Base-by-base conservation (phyloP, 2,888 invertebrate genomes). In the Ommatoiulus sabulosus region DNA sequence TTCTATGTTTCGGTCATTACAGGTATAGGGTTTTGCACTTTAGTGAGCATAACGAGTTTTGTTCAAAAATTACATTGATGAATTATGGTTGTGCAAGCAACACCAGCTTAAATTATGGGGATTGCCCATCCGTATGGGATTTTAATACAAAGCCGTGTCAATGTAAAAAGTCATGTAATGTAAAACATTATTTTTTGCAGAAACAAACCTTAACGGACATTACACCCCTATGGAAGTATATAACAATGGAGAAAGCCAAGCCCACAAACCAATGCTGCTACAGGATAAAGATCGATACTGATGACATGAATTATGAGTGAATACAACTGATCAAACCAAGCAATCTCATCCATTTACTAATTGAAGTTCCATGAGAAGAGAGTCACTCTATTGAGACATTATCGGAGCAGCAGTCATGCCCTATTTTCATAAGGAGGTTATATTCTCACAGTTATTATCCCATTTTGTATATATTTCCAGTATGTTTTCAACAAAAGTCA, bases 161-260 rank as follows among this genome's bases (percentile, higher is more conserved):
- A n/a, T n/a, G n/a, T n/a, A n/a, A n/a, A n/a, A n/a, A n/a, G n/a
- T n/a, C 15, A 80, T 35, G 35, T 35, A 24, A 80, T 80, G 8
- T 84, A 35, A 15, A 80, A 20, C 80, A 84, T 44, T 20, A 0
- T 44, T 52, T 20, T n/a, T 87, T 87, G 15, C 87, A 89, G 89
- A 89, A 46, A 87, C 89, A n/a, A 44, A 57, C 12, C 35, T 20
- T 17, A 89, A 89, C 43, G 89, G 89, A 44, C 89, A 89, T 84
- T 89, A 87, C 35, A 89, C 89, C 44, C 89, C 89, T 43, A 87
- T 89, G 89, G 89, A 89, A 89, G 52, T 20, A 12, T 89, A 87
- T 43, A 20, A 57, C 8, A 89, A 89, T 52, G 89, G 89, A 24
- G 89, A 89, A 15, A 89, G 84, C 17, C 89, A 89, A 43, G 85